Base-by-base conservation (phyloP, 2,888 invertebrate genomes). In the Mycalesis mineus region DNA sequence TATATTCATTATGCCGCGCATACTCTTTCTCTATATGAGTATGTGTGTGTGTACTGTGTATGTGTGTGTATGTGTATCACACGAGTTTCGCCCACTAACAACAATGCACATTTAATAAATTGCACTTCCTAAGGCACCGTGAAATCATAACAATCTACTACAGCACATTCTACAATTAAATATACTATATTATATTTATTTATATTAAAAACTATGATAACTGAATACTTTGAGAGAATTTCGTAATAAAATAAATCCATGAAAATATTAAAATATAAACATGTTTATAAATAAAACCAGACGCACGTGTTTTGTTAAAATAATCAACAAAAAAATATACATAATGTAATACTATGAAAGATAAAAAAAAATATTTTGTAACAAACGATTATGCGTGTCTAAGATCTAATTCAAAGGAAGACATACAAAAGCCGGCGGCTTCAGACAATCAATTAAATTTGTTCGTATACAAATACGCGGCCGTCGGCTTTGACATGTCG, bases 111-210 rank as follows among this genome's bases (percentile, higher is more conserved):
- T 14, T 5, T 0, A 14, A 14, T 1, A 47, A 31, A 31, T 47
- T 47, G 15, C 31, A 47, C 15, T 47, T 31, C 14, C 44, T 47
- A 47, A 47, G 47, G 47, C 47, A 47, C 47, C 33, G 47, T 47
- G 15, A 47, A 47, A 33, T 47, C 8, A 47, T 47, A 33, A 15
- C 15, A 42, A 15, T 1, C 1, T 15, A 8, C 13, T 45, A 15
- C 47, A 33, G 33, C 33, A 47, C 47, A 47, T 47, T 15, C 14
- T 47, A 45, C 15, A 33, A 7, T 15, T 47, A 33, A 47, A 47
- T 33, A 47, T 29, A 8, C 7, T 4, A 31, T 41, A 15, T 29
- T 44, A 11, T n/a, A 17, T 1, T 14, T 14, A 13, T 14, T 39
- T 14, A 14, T 39, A 39, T 14, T 14, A 14, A 39, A 14, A 39